Conservation (phyloP, 2,888 invertebrate genomes). For the Drosophila cracens region DNA sequence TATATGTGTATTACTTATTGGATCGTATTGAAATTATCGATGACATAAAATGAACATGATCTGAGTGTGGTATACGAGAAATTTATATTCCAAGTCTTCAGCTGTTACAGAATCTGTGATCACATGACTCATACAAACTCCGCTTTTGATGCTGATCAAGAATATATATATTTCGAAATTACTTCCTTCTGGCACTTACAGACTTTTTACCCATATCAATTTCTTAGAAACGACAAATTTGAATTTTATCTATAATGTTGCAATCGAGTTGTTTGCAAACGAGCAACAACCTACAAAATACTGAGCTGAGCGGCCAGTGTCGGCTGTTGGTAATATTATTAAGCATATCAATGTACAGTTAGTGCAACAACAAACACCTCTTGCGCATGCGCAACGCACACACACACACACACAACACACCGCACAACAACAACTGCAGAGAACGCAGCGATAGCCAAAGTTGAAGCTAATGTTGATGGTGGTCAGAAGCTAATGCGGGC, state of each 20-base stretch:
- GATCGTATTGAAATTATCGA: neutral
- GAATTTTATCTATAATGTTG: slow-evolving; percentile 9
- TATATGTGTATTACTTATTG: neutral
- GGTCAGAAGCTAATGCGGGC: slow-evolving; percentile 23
- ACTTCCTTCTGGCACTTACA: neutral
- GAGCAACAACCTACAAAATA: slow-evolving; percentile 31
- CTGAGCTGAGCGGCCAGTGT: slow-evolving; percentile 42
- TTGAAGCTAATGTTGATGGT: slow-evolving; percentile 25
- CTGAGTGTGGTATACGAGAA: neutral
- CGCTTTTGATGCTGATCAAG: neutral
- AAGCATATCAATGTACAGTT: slow-evolving; percentile 63
- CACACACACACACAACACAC: neutral
- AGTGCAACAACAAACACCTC: slow-evolving; percentile 56
- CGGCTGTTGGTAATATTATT: slow-evolving; percentile 62
- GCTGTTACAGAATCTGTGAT: neutral
- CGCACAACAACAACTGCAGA: neutral
- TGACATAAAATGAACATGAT: neutral
- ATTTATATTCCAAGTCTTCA: neutral
- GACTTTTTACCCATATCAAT: neutral
- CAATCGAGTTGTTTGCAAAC: slow-evolving; percentile 31
- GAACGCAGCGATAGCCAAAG: slow-evolving; percentile 2
- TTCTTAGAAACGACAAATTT: neutral
- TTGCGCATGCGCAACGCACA: slow-evolving; percentile 62
- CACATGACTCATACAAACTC: neutral
- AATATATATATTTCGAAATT: neutral